Percentiles rank a stretch among this genome's conserved stretches.
These are phyloP conservation scores for Crossocerus cetratus DNA, from an alignment of 2,888 invertebrate genomes.

Conservation along the genomic window DNA sequence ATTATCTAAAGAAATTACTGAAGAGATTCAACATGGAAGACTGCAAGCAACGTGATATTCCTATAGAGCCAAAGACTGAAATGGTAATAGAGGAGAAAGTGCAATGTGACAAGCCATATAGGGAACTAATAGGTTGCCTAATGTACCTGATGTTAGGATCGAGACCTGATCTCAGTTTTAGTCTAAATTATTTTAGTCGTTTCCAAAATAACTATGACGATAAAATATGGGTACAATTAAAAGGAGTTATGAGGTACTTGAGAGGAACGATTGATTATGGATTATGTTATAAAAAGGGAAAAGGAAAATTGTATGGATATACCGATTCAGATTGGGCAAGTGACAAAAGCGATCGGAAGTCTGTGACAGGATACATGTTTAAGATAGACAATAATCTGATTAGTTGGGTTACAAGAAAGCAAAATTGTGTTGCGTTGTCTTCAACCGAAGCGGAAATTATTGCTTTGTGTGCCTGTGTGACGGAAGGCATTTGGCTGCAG, in stretches of 20 bases:
- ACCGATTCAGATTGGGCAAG: slow-evolving; percentile 9
- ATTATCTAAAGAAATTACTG: not conserved
- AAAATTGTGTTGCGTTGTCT: not conserved
- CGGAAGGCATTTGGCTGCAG: not conserved
- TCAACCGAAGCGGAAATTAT: slow-evolving; percentile 9
- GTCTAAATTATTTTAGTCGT: not conserved
- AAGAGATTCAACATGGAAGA: not conserved
- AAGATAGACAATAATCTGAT: not conserved
- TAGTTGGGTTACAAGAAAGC: slow-evolving; percentile 1
- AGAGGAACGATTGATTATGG: too few species aligned
- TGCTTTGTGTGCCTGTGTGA: not conserved
- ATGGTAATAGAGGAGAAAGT: not conserved
- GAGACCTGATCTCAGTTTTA: not conserved
- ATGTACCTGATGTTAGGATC: not conserved
- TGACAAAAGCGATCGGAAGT: slow-evolving; percentile 15
- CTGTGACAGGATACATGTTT: slow-evolving; percentile 1
- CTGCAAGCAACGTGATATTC: not conserved
- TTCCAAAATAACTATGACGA: not conserved
- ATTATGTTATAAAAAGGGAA: too few species aligned
- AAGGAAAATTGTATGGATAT: too few species aligned
- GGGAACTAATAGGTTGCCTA: not conserved
- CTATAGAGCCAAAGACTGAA: not conserved
- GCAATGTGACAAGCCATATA: not conserved
- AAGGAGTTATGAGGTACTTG: too few species aligned
- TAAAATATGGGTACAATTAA: too few species aligned